phyloP scores from a whole-genome alignment of 2,797 vertebrate genomes.

The Peromyscus nudipes region DNA sequence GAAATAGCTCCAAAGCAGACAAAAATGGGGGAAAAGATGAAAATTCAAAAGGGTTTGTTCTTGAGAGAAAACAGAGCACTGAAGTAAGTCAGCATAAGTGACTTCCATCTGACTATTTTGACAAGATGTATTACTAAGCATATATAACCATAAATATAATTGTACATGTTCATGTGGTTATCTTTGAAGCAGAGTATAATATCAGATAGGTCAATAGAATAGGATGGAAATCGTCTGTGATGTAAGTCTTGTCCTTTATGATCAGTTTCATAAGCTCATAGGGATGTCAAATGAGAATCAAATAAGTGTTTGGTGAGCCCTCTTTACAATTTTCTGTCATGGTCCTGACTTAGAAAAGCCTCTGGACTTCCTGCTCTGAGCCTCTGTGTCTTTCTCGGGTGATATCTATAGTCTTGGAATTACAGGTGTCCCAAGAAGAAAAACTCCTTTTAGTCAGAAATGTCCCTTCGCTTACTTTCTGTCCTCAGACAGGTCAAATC shows the following conservation, averaged over 20 bases:
- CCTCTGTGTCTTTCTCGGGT: background rate
- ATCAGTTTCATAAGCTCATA: background rate
- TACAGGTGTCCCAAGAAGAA: constrained; percentile 53
- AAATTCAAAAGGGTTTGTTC: background rate
- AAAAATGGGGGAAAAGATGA: background rate
- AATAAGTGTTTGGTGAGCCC: background rate
- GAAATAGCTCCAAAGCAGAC: background rate
- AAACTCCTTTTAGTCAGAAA: constrained; percentile 51
- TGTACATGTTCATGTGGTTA: background rate
- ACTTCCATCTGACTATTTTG: constrained; percentile 38
- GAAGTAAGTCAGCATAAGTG: background rate
- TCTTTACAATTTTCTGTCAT: background rate
- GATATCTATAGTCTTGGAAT: background rate
- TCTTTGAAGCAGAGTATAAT: background rate
- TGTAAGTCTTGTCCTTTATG: background rate
- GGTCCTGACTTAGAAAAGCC: background rate
- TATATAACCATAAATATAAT: background rate
- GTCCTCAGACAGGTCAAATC: constrained; percentile 45
- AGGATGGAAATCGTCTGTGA: background rate
- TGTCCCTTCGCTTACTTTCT: constrained; percentile 6
- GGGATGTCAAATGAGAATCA: background rate
- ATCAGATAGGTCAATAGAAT: background rate
- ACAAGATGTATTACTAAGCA: constrained; percentile 18
- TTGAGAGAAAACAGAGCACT: background rate
- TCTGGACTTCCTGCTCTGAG: background rate